Base-by-base conservation (phyloP, 2,888 invertebrate species). In the Danaus chrysippus region DNA sequence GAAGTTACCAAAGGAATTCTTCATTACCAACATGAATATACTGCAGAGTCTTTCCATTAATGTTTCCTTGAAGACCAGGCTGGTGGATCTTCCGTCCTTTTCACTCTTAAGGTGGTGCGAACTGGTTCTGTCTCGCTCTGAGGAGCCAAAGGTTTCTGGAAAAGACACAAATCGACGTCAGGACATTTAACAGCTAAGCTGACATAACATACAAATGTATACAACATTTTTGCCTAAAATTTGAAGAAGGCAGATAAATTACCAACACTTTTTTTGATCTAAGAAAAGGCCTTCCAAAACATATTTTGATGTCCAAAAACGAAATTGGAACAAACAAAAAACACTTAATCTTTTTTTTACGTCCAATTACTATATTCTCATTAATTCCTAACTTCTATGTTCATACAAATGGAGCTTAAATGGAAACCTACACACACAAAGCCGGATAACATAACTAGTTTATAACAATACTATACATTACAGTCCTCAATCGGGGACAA, bases 41-140 rank as follows among this genome's bases (percentile, higher is more conserved):
- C 62, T 63, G 54, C 54, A 61, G 61, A 55, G 59, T 61, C 54
- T 70, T 73, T 73, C 74, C 74, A 75, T 75, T 67, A 72, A 74
- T 68, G 52, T 56, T 44, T 56, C 54, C 61, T 64, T 17, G 57
- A 54, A 34, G 56, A 55, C 41, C 59, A 64, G 62, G 64, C 44
- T 55, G 61, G 61, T 57, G 54, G 15, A 59, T 58, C 61, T 34
- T 6, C 55, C 56, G 57, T 46, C 42, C 13, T 58, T 68, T 64
- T 67, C 58, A 59, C 54, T 70, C 65, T 52, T 34, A 23, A 44
- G 15, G 52, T 58, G 53, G 66, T 58, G 46, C n/a, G 56, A 49
- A 56, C 66, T 68, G 54, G 61, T 61, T 67, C 56, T 60, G 59
- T 68, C 69, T 64, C 66, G 62, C 63, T 70, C 69, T 64, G 46